Base-by-base conservation (phyloP, 2,888 invertebrate species). In the Eurytoma adleriae region DNA sequence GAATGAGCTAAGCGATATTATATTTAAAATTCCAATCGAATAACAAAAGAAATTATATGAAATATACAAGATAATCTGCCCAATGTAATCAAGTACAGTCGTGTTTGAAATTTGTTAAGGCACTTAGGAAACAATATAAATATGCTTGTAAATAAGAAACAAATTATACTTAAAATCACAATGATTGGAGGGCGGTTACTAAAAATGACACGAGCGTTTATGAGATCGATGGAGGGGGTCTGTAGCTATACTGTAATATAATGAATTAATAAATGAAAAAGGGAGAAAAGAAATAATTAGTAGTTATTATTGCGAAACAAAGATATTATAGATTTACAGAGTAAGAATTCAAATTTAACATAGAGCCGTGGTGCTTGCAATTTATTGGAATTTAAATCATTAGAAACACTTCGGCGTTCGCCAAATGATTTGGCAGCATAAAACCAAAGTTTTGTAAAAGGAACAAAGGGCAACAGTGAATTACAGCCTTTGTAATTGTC, bases 221-320 rank as follows among this genome's bases (percentile, higher is more conserved):
- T 18, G 30, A 59, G 64, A 68, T 68, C 48, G 54, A 57, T 7
- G 48, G 18, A 18, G 81, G 57, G 72, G 72, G 64, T 84, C 71
- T 84, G 84, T 85, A 84, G 82, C 73, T 84, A 86, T 86, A 86
- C 85, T 87, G 85, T 87, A 88, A 86, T 84, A 87, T 86, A 88
- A 84, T 84, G 73, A 54, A 67, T 48, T 48, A 5, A 73, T 68
- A 69, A 70, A 62, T 30, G 76, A 72, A 59, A 59, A 68, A 69
- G 72, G 82, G 79, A 75, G 30, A 68, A 56, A 50, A 66, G 27
- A 57, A 56, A 69, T 56, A 72, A 79, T 50, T 76, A 82, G 79
- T 83, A 82, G 82, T 83, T 85, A 83, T 80, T 85, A 86, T 82
- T 83, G 82, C 77, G 84, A 83, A 71, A 77, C 50, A 68, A 77